These are phyloP conservation scores for honey bee (Apis mellifera) DNA, from an alignment of 1,140 invertebrate species.

Conservation along the genomic window Amel_HAv3.1 CM009938.2:6998501-6999000, in stretches of 20 bases:
- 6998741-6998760: slow-evolving; percentile 57
- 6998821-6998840: slow-evolving; percentile 82
- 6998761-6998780: slow-evolving; percentile 72
- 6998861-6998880: slow-evolving; percentile 86
- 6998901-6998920: slow-evolving; percentile 93
- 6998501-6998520: slow-evolving; percentile 92
- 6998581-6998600: slow-evolving; percentile 75
- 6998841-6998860: slow-evolving; percentile 85
- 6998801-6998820: slow-evolving; percentile 73
- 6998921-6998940: slow-evolving; percentile 96
- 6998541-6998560: slow-evolving; percentile 72
- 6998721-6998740: slow-evolving; percentile 55
- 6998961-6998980: slow-evolving; percentile 83
- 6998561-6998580: slow-evolving; percentile 73
- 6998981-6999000: slow-evolving; percentile 80
- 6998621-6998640: slow-evolving; percentile 80
- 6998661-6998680: slow-evolving; percentile 66
- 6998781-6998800: slow-evolving; percentile 75
- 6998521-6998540: slow-evolving; percentile 82
- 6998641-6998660: slow-evolving; percentile 77
- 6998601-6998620: slow-evolving; percentile 68
- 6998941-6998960: slow-evolving; percentile 88
- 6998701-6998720: slow-evolving; percentile 79
- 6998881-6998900: slow-evolving; percentile 88
- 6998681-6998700: slow-evolving; percentile 76